Evolutionary conservation across 1,140 invertebrate genomes (phyloP).

Genomic region (Zaprionus gabonicus): DNA sequence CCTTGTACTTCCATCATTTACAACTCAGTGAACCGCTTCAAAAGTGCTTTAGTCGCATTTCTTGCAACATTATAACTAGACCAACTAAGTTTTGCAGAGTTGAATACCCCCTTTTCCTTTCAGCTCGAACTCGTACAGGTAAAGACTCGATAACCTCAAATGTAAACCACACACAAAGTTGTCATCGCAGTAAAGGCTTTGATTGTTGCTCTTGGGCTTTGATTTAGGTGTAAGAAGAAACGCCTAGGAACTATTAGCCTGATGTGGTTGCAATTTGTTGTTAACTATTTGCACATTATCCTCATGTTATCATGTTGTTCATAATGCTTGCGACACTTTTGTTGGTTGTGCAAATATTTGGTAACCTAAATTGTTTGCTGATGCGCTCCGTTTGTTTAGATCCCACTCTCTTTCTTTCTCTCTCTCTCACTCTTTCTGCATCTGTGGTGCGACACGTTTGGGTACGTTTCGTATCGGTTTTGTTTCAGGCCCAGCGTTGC

Average conservation of each 20-base stretch:
- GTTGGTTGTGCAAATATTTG: conserved; percentile 26
- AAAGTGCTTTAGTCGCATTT: not conserved
- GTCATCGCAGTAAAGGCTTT: not conserved
- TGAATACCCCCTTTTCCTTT: not conserved
- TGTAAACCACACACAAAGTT: conserved; percentile 3
- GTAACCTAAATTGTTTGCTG: conserved; percentile 34
- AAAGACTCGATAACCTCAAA: not conserved
- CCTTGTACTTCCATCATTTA: not conserved
- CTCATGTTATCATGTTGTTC: not conserved
- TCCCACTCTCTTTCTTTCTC: not conserved
- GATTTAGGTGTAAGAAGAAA: not conserved
- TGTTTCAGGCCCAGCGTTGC: conserved; percentile 21
- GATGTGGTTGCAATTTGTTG: not conserved
- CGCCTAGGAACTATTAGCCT: not conserved
- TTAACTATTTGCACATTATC: conserved; percentile 4
- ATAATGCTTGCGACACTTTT: conserved; percentile 20
- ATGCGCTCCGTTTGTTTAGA: conserved; percentile 34
- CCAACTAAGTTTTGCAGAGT: not conserved
- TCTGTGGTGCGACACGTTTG: conserved; percentile 4
- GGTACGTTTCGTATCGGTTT: conserved; percentile 7
- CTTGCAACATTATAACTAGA: not conserved
- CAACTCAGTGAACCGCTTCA: conserved; percentile 6
- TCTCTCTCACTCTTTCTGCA: no score
- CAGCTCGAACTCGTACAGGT: not conserved
- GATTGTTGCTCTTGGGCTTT: not conserved